Base-by-base conservation (phyloP, 2,888 invertebrate genomes). In the Drosophila yooni region DNA sequence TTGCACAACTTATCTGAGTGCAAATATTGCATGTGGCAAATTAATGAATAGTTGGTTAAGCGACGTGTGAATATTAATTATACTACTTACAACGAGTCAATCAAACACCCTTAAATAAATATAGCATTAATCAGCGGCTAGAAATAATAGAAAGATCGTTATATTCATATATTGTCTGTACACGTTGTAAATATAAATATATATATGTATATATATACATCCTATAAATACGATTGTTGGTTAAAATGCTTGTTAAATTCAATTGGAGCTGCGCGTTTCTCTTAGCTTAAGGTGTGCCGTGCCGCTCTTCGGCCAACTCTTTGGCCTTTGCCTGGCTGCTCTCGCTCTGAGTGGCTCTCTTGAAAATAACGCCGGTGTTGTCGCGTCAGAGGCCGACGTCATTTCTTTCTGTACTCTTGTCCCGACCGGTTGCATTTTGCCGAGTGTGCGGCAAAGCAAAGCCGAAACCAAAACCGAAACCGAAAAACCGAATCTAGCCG, bases 321-420 rank as follows among this genome's bases (percentile, higher is more conserved):
- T 46, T 46, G 3, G 8, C 1, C 13, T 1, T 31, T 4, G 43
- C 11, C 11, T 13, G 21, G 25, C 25, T 27, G n/a, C 31, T n/a
- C 25, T 15, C 76, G 53, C 64, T 18, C 27, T 15, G 27, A 34
- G 27, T 50, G n/a, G 11, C 65, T 43, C 54, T n/a, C 25, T 34
- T 38, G 31, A 11, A 33, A 29, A 2, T 58, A 21, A 15, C 43
- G 21, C 33, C 60, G 51, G 33, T 38, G 58, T 29, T 50, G 61
- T 27, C 31, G 21, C 52, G 48, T 25, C 38, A 31, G 71, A 8
- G 18, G 51, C 29, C 62, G 69, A 58, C 38, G 53, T 70, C 87
- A 88, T 85, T 84, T 67, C 64, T 63, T 56, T 66, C 61, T 67
- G 33, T 52, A 40, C 83, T 57, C 72, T 81, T 36, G 87, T 34